phyloP scores from a whole-genome alignment of 1,140 invertebrate species.

The Hyphantria cunea region DNA sequence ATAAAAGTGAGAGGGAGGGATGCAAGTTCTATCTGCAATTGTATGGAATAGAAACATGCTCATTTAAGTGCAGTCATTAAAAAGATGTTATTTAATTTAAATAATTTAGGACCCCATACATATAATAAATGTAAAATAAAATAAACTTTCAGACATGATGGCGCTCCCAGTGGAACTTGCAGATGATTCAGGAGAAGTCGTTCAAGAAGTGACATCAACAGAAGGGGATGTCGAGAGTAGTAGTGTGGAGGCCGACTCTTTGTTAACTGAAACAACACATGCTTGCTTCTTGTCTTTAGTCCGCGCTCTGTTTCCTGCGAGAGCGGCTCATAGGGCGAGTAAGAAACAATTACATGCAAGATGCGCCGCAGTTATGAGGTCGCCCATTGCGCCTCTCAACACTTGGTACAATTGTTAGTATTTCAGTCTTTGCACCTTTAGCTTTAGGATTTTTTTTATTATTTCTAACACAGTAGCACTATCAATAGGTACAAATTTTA shows the following conservation, averaged over 20 bases:
- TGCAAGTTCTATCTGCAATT: too few species aligned
- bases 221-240: conserved; percentile 58
- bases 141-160: conserved; percentile 68
- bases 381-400: conserved; percentile 91
- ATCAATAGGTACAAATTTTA: too few species aligned
- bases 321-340: conserved; percentile 90
- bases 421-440: neutral
- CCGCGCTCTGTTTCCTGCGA: conserved; percentile 91
- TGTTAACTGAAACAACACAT: conserved; percentile 86
- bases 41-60: too few species aligned
- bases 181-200: conserved; percentile 62
- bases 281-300: conserved; percentile 92
- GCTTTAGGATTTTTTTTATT: too few species aligned
- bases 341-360: conserved; percentile 88
- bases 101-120: too few species aligned
- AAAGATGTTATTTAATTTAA: too few species aligned
- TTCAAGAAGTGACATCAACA: conserved; percentile 66
- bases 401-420: conserved; percentile 87
- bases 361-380: conserved; percentile 90
- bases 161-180: conserved; percentile 68
- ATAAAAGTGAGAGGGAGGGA: too few species aligned
- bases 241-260: conserved; percentile 80
- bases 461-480: too few species aligned
- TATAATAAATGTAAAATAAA: neutral
- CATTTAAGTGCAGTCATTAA: too few species aligned